A percentile compares a stretch with the other conserved stretches of the same genome.
These are phyloP conservation scores for Tipula unca DNA, from an alignment of 2,888 invertebrate genomes.

Conservation along the genomic window DNA sequence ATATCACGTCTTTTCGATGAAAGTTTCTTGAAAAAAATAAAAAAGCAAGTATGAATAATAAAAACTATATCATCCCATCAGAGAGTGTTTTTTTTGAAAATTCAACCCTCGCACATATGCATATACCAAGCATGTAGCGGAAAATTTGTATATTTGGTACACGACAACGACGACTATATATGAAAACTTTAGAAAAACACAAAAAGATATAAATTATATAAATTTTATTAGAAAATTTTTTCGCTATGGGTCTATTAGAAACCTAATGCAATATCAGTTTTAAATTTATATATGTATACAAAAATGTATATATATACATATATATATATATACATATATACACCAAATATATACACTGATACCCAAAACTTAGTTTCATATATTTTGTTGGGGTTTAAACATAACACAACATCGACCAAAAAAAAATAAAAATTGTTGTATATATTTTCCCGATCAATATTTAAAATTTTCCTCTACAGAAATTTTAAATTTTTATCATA, in stretches of 20 bases:
- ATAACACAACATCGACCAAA: not conserved
- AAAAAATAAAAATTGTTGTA: not conserved
- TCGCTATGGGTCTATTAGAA: not conserved
- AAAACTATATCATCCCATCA: not conserved
- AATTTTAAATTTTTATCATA: not conserved
- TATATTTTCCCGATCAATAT: not conserved
- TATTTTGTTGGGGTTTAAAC: not conserved
- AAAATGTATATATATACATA: not conserved
- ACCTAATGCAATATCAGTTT: not conserved
- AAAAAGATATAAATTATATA: not conserved
- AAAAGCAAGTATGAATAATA: not conserved
- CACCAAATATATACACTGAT: not conserved
- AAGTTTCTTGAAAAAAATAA: not conserved
- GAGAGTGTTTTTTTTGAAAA: not conserved
- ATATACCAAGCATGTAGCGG: not conserved
- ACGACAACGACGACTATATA: not conserved
- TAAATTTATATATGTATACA: not conserved
- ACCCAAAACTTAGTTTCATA: not conserved
- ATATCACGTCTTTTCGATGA: conserved; percentile 1
- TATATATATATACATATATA: too few species aligned
- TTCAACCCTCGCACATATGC: not conserved
- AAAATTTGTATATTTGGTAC: not conserved
- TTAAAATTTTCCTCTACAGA: not conserved
- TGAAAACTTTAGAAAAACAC: not conserved
- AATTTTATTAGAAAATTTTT: not conserved